A percentile compares a stretch with the other conserved stretches of the same genome.
Conservation (phyloP, 2,113 vertebrate genomes). For the Conger conger region DNA sequence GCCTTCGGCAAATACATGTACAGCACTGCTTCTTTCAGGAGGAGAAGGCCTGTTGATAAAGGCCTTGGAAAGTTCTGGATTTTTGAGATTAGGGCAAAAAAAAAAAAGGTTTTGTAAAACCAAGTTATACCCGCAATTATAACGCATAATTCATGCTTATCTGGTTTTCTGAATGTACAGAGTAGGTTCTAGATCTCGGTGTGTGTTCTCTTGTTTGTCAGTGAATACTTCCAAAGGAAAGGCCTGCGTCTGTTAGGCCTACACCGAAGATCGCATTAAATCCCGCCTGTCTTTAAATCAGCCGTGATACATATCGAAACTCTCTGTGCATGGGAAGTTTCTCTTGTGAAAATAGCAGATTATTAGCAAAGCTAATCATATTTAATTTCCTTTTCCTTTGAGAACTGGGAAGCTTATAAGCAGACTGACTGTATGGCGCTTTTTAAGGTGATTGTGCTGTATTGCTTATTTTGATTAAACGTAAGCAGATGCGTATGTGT, state of each 20-base stretch:
- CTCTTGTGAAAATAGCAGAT: constrained; percentile 44
- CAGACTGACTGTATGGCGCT: constrained; percentile 39
- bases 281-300: constrained; percentile 57
- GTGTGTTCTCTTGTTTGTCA: background rate
- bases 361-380: constrained; percentile 33
- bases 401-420: constrained; percentile 51
- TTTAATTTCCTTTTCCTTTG: constrained; percentile 52
- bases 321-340: constrained; percentile 66
- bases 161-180: background rate
- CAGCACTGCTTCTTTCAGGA: background rate
- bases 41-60: background rate
- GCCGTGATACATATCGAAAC: constrained; percentile 53
- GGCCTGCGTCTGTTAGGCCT: background rate
- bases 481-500: constrained; percentile 39
- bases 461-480: constrained; percentile 52
- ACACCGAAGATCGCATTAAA: background rate
- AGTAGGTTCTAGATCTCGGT: background rate
- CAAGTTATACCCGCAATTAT: background rate
- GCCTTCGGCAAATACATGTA: background rate
- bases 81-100: background rate
- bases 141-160: background rate
- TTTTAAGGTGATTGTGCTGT: constrained; percentile 36
- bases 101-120: too few species aligned
- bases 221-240: background rate
- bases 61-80: background rate